Evolutionary conservation across 2,888 invertebrate genomes (phyloP).

Genomic region (Vesta saturnalis): DNA sequence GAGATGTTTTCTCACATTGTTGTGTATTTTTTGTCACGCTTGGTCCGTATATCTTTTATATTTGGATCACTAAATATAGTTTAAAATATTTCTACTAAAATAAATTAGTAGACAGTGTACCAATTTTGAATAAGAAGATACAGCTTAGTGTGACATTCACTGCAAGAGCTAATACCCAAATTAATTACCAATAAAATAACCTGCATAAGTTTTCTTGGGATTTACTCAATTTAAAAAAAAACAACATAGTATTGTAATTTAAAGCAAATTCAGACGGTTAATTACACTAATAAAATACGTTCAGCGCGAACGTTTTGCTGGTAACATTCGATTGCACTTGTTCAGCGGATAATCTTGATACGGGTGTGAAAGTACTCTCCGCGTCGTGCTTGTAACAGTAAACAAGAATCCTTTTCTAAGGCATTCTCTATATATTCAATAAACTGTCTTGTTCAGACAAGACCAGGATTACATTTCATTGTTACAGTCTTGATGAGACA

Average conservation of each 20-base stretch:
- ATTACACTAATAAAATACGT: constrained; percentile 39
- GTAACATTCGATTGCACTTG: constrained; percentile 40
- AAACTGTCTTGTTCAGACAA: constrained; percentile 27
- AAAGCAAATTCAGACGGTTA: constrained; percentile 28
- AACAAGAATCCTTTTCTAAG: constrained; percentile 28
- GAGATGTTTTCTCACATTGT: no score
- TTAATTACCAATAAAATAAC: no score
- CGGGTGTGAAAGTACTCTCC: constrained; percentile 35
- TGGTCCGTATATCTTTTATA: no score
- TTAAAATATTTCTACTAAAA: no score
- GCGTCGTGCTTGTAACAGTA: constrained; percentile 28
- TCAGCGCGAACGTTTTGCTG: constrained; percentile 33
- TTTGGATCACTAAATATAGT: no score
- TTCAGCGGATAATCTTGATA: constrained; percentile 38
- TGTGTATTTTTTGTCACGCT: no score
- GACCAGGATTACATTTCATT: constrained; percentile 26
- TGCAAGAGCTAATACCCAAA: no score
- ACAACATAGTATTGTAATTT: constrained; percentile 18
- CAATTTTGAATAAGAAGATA: no score
- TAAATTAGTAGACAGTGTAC: no score
- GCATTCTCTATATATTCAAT: constrained; percentile 28
- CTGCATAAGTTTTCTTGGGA: no score
- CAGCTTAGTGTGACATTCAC: no score
- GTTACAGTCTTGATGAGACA: constrained; percentile 22
- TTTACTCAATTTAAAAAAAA: not conserved